phyloP scores from a whole-genome alignment of 2,888 invertebrate species.

The Nomada hirtipes region DNA sequence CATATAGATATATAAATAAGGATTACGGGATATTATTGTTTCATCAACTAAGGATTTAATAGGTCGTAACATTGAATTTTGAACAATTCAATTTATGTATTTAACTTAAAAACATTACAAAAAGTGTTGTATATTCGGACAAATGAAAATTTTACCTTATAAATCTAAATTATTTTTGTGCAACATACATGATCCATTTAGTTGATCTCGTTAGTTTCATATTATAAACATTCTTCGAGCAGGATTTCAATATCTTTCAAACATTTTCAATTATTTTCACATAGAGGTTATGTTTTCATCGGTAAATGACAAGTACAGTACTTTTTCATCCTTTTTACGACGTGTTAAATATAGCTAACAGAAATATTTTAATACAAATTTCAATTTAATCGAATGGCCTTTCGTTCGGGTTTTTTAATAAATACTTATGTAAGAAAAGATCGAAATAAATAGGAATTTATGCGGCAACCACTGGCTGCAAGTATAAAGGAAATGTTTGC shows the following conservation, averaged over 20 bases:
- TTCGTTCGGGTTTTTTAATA: background rate
- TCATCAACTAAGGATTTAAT: background rate
- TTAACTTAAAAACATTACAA: background rate
- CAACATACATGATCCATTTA: constrained; percentile 10
- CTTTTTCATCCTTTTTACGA: background rate
- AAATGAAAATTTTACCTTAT: constrained; percentile 6
- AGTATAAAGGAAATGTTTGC: background rate
- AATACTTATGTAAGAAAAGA: background rate
- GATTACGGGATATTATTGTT: background rate
- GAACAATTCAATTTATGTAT: background rate
- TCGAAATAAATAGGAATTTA: background rate
- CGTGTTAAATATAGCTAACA: background rate
- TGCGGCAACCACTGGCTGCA: background rate
- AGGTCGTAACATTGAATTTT: background rate
- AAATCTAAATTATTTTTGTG: background rate
- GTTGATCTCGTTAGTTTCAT: background rate
- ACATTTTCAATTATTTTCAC: background rate
- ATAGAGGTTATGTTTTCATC: constrained; percentile 12
- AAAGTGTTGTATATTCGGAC: background rate
- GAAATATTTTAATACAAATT: background rate
- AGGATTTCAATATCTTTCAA: background rate
- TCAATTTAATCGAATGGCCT: background rate
- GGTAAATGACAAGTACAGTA: background rate
- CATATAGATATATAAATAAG: background rate
- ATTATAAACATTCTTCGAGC: background rate